phyloP scores from a whole-genome alignment of 1,140 invertebrate species.

The Tenebrio molitor region DNA sequence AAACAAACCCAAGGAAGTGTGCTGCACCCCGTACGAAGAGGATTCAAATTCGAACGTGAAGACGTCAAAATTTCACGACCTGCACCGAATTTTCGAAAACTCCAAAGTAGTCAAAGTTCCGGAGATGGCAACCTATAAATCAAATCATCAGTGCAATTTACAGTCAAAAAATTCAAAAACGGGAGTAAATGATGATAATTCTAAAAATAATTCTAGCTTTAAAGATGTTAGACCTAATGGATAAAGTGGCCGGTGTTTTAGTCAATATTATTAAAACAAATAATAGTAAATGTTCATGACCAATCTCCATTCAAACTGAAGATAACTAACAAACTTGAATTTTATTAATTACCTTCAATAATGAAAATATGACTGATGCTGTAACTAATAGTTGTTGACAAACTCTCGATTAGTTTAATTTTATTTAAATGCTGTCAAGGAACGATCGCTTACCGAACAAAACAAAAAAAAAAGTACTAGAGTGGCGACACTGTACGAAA shows the following conservation, averaged over 20 bases:
- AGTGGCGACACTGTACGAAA: too few relatives aligned
- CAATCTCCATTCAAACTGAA: constrained; percentile 1
- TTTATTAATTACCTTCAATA: constrained; percentile 2
- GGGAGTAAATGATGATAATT: constrained; percentile 4
- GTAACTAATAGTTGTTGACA: too few relatives aligned
- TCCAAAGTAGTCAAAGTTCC: constrained; percentile 46
- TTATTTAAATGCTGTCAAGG: too few relatives aligned
- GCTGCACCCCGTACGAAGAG: constrained; percentile 53
- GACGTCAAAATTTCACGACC: constrained; percentile 54
- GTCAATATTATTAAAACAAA: constrained; percentile 16
- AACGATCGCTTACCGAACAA: too few relatives aligned
- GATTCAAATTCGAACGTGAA: constrained; percentile 61
- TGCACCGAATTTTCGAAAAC: constrained; percentile 51
- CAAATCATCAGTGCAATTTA: constrained; percentile 23
- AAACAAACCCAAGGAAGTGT: constrained; percentile 29
- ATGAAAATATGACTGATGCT: constrained; percentile 10
- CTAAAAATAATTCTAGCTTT: constrained; percentile 24
- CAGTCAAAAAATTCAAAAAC: neutral
- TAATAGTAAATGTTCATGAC: constrained; percentile 22
- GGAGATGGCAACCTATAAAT: constrained; percentile 3
- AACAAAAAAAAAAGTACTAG: too few relatives aligned
- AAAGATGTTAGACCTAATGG: constrained; percentile 30
- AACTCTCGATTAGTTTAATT: too few relatives aligned
- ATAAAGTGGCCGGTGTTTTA: constrained; percentile 14
- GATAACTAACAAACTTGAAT: neutral